Evolutionary conservation across 1,140 invertebrate genomes (phyloP).

Genomic region (Pseudobourletiella spinata): DNA sequence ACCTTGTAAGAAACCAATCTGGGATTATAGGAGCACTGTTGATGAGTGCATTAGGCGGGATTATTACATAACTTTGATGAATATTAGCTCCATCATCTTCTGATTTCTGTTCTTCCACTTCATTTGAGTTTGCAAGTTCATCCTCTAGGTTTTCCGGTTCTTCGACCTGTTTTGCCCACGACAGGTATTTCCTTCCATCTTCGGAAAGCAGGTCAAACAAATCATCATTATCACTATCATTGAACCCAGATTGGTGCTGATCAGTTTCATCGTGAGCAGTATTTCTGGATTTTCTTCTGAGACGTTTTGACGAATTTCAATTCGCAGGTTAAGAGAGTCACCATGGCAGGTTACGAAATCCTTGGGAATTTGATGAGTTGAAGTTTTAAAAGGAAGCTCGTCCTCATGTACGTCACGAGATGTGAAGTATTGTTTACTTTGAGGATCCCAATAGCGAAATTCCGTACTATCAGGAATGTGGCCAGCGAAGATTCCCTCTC

Average conservation of each 20-base stretch:
- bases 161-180: too few relatives aligned
- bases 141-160: too few relatives aligned
- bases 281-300: too few relatives aligned
- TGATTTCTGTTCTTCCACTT: neutral
- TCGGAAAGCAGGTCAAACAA: neutral
- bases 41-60: neutral
- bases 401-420: neutral
- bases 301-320: neutral
- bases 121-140: too few relatives aligned
- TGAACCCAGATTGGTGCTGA: neutral
- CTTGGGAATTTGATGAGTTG: neutral
- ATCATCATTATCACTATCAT: neutral
- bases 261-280: neutral
- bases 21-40: neutral
- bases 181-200: neutral
- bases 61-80: neutral
- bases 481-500: conserved; percentile 8
- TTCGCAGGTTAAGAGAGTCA: neutral
- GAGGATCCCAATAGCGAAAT: neutral
- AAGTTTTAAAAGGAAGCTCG: conserved; percentile 2
- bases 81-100: neutral
- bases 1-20: neutral
- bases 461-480: neutral
- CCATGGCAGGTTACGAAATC: neutral
- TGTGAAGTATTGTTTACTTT: neutral